Evolutionary conservation across 2,113 vertebrate species (phyloP), one percentile per base, ranked within the genome.

Genomic region (Loxodonta africana): DNA sequence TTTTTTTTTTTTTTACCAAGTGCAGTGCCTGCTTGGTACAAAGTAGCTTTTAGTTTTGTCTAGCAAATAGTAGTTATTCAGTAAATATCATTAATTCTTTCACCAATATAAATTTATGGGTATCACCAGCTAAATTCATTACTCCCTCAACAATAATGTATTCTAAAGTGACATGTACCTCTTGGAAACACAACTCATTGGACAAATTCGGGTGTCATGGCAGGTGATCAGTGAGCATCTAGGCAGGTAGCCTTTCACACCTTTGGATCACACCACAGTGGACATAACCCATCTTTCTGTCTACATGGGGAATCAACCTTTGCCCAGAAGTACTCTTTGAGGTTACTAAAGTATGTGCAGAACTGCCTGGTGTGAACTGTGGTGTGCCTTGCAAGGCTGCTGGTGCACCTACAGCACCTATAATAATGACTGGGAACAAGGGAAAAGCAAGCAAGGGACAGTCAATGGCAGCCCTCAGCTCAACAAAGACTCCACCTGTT

Each of bases 11-110:
- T 37, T 37, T 37, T 88, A 67, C 9, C 51, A 82, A 91, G 25
- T 73, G 8, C 5, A 51, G 21, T 15, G 7, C 26, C n/a, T 67
- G 26, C 26, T 30, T 76, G 28, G 26, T 41, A 37, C 25, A 37
- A 94, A 83, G 87, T 7, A 81, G 51, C 57, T 87, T 63, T 88
- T 41, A 76, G 65, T 65, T 96, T 53, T 77, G 6, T 80, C n/a
- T 85, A 82, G 30, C 53, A 97, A 92, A 77, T 33, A 84, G 23
- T 26, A 69, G 3, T 33, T n/a, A 1, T 28, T 90, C 30, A 41
- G 60, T 81, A 90, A 62, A 71, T 78, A 65, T 21, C 81, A 93
- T 69, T 65, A 65, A 82, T 84, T 71, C 46, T 17, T 57, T 77
- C 3, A 67, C 15, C 62, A 28, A 67, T 6, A 11, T 57, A 7